These are phyloP conservation scores for Sanderia malayensis DNA, from an alignment of 30 jellyfish, hydroid and myxozoan species.

Conservation along the genomic window DNA sequence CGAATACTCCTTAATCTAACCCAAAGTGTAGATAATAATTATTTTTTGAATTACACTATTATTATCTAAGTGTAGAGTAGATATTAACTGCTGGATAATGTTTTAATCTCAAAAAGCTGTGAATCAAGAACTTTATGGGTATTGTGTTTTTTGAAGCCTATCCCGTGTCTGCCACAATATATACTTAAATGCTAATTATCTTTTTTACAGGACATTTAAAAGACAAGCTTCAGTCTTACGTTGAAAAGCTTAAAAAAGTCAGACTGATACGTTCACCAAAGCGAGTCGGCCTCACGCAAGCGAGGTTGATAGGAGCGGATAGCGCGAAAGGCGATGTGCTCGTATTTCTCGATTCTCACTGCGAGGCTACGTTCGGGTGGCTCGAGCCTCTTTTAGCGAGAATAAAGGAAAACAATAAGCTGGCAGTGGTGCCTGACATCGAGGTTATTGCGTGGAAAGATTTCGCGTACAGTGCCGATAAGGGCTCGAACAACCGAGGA, in stretches of 20 bases:
- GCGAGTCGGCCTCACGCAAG: conserved; percentile 98
- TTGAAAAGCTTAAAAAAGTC: conserved; percentile 51
- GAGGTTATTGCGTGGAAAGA: conserved; percentile 95
- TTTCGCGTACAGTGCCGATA: conserved; percentile 80
- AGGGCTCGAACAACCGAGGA: conserved; percentile 88
- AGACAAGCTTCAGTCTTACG: conserved; percentile 53
- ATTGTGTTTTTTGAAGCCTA: too few species aligned
- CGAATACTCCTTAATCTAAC: too few species aligned
- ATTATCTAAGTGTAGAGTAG: too few species aligned
- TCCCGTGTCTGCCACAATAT: too few species aligned
- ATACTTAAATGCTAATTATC: too few species aligned
- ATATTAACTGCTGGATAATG: too few species aligned
- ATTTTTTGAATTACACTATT: too few species aligned
- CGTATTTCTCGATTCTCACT: conserved; percentile 96
- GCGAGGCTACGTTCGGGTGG: conserved; percentile 98
- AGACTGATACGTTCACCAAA: conserved; percentile 85
- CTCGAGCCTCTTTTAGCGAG: conserved; percentile 94
- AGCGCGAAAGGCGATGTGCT: conserved; percentile 95
- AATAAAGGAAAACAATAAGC: conserved; percentile 66
- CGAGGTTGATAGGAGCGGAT: conserved; percentile 94
- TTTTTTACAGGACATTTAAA: conserved; percentile 65
- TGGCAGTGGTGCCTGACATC: conserved; percentile 97
- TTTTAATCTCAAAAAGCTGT: too few species aligned
- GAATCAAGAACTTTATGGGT: too few species aligned
- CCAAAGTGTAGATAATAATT: too few species aligned